Base-by-base conservation (phyloP, 2,888 invertebrate species). In the Lottia scabra region DNA sequence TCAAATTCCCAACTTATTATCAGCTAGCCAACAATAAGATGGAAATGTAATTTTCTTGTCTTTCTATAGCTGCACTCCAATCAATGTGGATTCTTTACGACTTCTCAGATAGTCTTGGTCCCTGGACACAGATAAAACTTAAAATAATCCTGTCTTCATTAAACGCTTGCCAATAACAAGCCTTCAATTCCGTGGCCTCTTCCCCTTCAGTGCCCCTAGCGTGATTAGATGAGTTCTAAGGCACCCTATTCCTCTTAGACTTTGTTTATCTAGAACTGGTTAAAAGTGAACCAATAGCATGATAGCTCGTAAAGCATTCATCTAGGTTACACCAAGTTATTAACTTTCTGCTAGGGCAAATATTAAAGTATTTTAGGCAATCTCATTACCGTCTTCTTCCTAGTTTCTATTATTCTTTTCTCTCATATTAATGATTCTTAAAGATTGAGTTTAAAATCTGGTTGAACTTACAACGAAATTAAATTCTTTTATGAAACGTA, bases 41-140 rank as follows among this genome's bases (percentile, higher is more conserved):
- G 56, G 56, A 56, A 56, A 56, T 56, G 56, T 56, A 56, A 56
- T 56, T 56, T 56, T 56, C 56, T 56, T 56, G 56, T 56, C 56
- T 56, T 56, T 56, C 19, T 19, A 23, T 56, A 56, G 23, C 56
- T 56, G 56, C 56, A 56, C 56, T 56, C 23, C 56, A 56, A 56
- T 56, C 56, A 56, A 56, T 56, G 19, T 23, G 56, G 56, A 19
- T 56, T 56, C 56, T 56, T 56, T 56, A 56, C 56, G 56, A 56
- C 56, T 23, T 56, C 19, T 19, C 19, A 23, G 56, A 19, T 56
- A 23, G 56, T 56, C 56, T 19, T 3, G 56, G 56, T 56, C 56
- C 56, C 56, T 15, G 56, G 56, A 56, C 23, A 13, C 19, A 56
- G 56, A 56, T 56, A 56, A 56, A 56, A 56, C 23, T 56, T 23